Evolutionary conservation across 2,888 invertebrate species (phyloP).

Genomic region (Mamestra brassicae): DNA sequence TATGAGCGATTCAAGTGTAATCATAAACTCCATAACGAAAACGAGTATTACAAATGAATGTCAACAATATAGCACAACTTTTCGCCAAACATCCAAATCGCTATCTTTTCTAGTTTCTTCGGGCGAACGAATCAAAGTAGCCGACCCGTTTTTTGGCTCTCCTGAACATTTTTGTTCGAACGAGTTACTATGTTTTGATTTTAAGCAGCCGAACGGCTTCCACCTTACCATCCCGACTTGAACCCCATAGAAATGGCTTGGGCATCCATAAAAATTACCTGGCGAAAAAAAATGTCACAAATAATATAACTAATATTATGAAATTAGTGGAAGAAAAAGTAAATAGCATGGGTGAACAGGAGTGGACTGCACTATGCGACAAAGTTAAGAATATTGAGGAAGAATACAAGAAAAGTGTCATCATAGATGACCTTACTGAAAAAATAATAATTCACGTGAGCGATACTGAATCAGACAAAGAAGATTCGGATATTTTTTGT

Average conservation of each 20-base stretch:
- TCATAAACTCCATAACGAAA: too few species aligned
- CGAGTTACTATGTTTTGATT: too few species aligned
- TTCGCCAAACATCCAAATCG: too few species aligned
- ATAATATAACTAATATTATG: slow-evolving; percentile 2
- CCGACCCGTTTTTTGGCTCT: too few species aligned
- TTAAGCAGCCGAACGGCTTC: too few species aligned
- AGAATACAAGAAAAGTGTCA: slow-evolving; percentile 11
- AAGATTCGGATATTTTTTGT: slow-evolving; percentile 6
- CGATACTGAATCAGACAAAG: slow-evolving; percentile 15
- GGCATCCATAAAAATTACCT: slow-evolving; percentile 42
- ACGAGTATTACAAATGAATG: too few species aligned
- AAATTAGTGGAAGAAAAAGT: not conserved
- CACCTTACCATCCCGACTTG: slow-evolving; percentile 9
- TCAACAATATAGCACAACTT: too few species aligned
- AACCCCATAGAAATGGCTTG: slow-evolving; percentile 20
- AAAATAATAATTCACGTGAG: slow-evolving; percentile 24
- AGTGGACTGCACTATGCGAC: slow-evolving; percentile 7
- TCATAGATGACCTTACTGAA: slow-evolving; percentile 9
- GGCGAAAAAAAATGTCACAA: slow-evolving; percentile 7
- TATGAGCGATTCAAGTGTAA: too few species aligned
- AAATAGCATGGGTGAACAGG: not conserved
- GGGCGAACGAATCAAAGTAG: too few species aligned
- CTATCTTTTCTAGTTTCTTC: too few species aligned
- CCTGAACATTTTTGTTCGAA: too few species aligned
- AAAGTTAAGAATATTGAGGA: slow-evolving; percentile 1